Evolutionary conservation across 2,797 vertebrate species (phyloP).

Genomic region (Pampus argenteus): DNA sequence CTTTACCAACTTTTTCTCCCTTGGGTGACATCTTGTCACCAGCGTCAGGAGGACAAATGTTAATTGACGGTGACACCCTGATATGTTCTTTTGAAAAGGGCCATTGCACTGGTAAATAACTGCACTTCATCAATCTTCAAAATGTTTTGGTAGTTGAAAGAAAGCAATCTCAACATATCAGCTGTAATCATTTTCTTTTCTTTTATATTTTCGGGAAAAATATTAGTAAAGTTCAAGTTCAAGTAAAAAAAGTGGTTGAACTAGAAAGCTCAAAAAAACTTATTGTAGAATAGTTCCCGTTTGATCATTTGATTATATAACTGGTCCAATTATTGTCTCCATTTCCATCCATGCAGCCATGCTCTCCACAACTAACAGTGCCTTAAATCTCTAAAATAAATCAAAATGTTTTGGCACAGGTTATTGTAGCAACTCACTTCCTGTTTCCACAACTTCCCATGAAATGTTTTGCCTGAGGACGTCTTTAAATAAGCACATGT

Average conservation of each 20-base stretch:
- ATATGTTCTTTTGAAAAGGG: constrained; percentile 63
- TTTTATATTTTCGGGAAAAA: background rate
- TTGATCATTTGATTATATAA: constrained; percentile 5
- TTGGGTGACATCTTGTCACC: constrained; percentile 65
- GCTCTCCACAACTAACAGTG: background rate
- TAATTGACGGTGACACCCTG: constrained; percentile 69
- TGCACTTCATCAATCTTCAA: constrained; percentile 65
- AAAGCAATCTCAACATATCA: constrained; percentile 17
- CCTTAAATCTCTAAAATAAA: constrained; percentile 39
- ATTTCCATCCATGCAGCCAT: background rate
- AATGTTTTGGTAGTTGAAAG: constrained; percentile 46
- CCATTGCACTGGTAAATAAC: constrained; percentile 57
- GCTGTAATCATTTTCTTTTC: background rate
- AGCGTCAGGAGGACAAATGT: constrained; percentile 68
- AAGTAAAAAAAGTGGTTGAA: background rate
- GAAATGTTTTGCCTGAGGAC: constrained; percentile 31
- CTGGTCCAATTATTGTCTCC: background rate
- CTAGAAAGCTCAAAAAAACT: background rate
- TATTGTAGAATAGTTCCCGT: background rate
- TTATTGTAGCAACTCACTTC: constrained; percentile 41
- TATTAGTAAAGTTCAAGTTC: background rate
- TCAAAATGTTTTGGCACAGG: constrained; percentile 32
- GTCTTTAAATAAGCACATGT: constrained; percentile 39
- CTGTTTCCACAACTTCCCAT: constrained; percentile 41
- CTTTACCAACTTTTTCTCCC: constrained; percentile 58